Conservation (phyloP, 1,140 invertebrate species). For the Macrosteles quadrilineatus region DNA sequence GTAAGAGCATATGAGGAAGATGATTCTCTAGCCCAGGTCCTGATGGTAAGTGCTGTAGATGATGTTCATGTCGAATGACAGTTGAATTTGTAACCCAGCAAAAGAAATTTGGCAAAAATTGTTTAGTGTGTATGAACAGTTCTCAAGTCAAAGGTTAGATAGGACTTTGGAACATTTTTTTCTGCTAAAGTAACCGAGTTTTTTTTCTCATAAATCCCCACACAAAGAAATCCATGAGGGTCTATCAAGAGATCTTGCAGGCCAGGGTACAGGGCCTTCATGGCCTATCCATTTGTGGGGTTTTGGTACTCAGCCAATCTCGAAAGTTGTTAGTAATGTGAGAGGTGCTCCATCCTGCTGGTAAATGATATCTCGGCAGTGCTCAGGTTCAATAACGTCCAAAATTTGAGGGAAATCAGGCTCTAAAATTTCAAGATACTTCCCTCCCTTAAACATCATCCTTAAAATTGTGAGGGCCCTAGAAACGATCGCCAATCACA, state of each 20-base stretch:
- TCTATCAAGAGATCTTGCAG: constrained; percentile 46
- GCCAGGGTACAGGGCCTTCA: constrained; percentile 43
- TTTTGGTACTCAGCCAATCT: constrained; percentile 13
- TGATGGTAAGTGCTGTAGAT: no score
- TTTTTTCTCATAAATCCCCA: neutral
- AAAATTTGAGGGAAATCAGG: constrained; percentile 44
- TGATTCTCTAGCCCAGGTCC: no score
- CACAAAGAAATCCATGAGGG: constrained; percentile 43
- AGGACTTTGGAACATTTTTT: no score
- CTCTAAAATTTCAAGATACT: constrained; percentile 45
- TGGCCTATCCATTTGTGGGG: constrained; percentile 43
- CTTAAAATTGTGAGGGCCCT: constrained; percentile 2
- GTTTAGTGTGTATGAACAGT: no score
- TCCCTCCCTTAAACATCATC: constrained; percentile 41
- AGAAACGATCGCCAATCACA: constrained; percentile 41
- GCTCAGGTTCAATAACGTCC: constrained; percentile 40
- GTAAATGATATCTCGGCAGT: constrained; percentile 25
- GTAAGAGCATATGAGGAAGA: no score
- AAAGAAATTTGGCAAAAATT: no score
- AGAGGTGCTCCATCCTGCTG: constrained; percentile 44
- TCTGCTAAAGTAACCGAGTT: no score
- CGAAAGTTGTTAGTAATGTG: constrained; percentile 39
- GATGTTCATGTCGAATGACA: no score
- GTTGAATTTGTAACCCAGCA: no score
- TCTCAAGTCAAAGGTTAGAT: no score